Evolutionary conservation across 2,888 invertebrate species (phyloP), one percentile per base, ranked within the genome.

Genomic region (Nezara viridula): DNA sequence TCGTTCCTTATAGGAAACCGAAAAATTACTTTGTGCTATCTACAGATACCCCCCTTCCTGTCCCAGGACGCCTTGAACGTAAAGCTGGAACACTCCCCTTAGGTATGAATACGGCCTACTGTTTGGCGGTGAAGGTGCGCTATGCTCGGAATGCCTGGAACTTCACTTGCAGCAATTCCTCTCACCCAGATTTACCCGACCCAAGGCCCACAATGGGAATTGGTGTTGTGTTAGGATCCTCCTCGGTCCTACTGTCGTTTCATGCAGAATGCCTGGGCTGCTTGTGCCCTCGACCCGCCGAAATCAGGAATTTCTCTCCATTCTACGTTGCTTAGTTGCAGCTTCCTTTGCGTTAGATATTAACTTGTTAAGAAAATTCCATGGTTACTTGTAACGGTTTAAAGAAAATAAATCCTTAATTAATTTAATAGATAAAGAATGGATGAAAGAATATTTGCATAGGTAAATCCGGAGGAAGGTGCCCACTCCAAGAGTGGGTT

Each of bases 91-190:
- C 27, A 60, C 32, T 37, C 3, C 7, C 32, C 66, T 21, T 73
- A 73, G 37, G 66, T 73, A 73, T 73, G 32, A 47, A 81, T 81
- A 81, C 81, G 40, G 44, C 81, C 44, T n/a, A 44, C 44, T n/a
- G 81, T n/a, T 24, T 24, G 81, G 6, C 3, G 81, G 44, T n/a
- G n/a, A 44, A 81, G 81, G 81, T 81, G 44, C 4, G 47, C 77
- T 81, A 81, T 81, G 81, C 12, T n/a, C 40, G 81, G 81, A 81
- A 81, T 81, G 44, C 81, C n/a, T 44, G 81, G 81, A 81, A 81
- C 44, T 47, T 47, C 24, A 47, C 81, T 47, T 47, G 44, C 40
- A 81, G 40, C 81, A 81, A 81, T 81, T n/a, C 81, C 81, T 47
- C 81, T 40, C 40, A 14, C 40, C 44, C 44, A 44, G 44, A 81